phyloP scores from a whole-genome alignment of 2,797 vertebrate species.

The Pempheris klunzingeri region DNA sequence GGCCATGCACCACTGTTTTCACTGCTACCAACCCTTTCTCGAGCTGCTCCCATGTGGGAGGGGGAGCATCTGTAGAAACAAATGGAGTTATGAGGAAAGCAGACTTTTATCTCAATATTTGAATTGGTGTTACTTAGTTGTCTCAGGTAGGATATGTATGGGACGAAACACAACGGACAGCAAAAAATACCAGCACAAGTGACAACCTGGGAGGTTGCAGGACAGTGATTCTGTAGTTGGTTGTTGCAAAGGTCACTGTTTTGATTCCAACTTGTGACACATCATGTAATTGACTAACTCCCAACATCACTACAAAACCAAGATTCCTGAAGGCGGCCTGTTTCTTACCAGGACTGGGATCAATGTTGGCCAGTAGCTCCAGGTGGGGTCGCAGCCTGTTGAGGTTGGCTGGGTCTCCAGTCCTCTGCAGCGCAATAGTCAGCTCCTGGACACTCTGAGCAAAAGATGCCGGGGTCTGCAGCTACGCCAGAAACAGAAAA shows the following conservation, averaged over 20 bases:
- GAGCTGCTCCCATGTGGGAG: conserved; percentile 98
- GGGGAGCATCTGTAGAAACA: conserved; percentile 90
- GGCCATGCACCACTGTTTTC: conserved; percentile 97
- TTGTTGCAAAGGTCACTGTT: no score
- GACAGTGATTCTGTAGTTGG: not conserved
- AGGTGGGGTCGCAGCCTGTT: conserved; percentile 96
- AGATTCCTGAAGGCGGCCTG: not conserved
- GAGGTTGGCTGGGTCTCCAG: conserved; percentile 98
- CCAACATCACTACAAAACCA: not conserved
- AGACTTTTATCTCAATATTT: not conserved
- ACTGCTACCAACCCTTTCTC: conserved; percentile 97
- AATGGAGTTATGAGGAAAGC: not conserved
- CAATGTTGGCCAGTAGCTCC: conserved; percentile 97
- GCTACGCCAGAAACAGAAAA: conserved; percentile 77
- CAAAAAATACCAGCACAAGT: not conserved
- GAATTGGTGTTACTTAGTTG: not conserved
- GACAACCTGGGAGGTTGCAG: not conserved
- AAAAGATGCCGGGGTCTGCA: conserved; percentile 99
- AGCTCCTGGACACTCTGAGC: conserved; percentile 99
- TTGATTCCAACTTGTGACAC: conserved; percentile 10
- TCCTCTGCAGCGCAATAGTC: conserved; percentile 98
- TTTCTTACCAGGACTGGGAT: conserved; percentile 95
- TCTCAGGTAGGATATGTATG: not conserved
- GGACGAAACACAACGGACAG: not conserved
- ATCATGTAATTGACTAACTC: not conserved